These are phyloP conservation scores for Cephalopachus bancanus DNA, from an alignment of 2,797 vertebrate species.

Conservation along the genomic window DNA sequence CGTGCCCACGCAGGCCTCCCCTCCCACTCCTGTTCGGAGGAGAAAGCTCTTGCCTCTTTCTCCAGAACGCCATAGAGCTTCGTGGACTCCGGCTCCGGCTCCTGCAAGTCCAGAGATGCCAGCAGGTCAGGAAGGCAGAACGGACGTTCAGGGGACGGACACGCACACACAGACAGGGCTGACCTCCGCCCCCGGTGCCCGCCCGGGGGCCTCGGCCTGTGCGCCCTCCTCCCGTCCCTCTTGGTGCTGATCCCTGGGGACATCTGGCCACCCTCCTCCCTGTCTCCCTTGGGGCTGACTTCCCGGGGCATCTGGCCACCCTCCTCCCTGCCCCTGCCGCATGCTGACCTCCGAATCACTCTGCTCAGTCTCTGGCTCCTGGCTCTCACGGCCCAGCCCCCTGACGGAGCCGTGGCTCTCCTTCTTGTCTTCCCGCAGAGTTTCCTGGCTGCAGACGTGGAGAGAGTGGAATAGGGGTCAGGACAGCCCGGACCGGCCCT, in stretches of 20 bases:
- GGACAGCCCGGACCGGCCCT: too few relatives aligned
- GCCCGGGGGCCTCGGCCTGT: background rate
- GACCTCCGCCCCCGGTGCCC: too few relatives aligned
- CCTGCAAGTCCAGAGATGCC: constrained; percentile 62
- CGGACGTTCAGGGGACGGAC: too few relatives aligned
- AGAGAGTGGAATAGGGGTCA: background rate
- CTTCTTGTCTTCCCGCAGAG: constrained; percentile 8
- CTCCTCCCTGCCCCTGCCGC: background rate
- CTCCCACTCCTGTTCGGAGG: background rate
- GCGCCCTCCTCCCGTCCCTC: background rate
- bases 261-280: too few relatives aligned
- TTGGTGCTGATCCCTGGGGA: background rate
- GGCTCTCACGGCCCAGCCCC: rapidly evolving
- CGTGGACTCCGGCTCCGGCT: background rate
- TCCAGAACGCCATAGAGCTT: constrained; percentile 51
- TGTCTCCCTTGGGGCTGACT: too few relatives aligned
- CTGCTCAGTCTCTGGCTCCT: background rate
- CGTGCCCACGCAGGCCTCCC: rapidly evolving
- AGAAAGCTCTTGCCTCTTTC: constrained; percentile 69
- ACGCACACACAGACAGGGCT: too few relatives aligned
- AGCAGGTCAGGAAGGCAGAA: too few relatives aligned
- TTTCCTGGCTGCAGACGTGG: constrained; percentile 32
- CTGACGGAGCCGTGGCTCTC: background rate
- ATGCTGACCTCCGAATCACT: background rate
- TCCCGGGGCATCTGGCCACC: too few relatives aligned